Evolutionary conservation across 2,888 invertebrate genomes (phyloP), one percentile per base, ranked within the genome.

Genomic region (Drosophila parthenogenetica): DNA sequence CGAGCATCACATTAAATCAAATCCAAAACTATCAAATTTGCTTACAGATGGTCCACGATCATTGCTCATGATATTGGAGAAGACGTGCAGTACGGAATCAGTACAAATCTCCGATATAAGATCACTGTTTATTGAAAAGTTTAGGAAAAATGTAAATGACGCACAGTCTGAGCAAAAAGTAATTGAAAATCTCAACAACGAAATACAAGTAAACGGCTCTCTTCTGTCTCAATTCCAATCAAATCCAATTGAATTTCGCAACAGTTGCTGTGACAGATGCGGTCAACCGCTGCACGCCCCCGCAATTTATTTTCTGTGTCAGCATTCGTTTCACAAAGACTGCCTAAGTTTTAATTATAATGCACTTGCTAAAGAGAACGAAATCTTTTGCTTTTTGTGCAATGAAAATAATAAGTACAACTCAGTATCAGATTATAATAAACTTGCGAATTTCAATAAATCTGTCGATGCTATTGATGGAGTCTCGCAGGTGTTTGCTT

Each of bases 181-280:
- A 5, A 67, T 76, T 25, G 46, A 16, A 17, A 16, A 64, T 17
- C 69, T 80, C 2, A 75, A 69, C 8, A 32, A 45, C n/a, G 51
- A 62, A 37, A 73, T 86, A 13, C 29, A 55, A 8, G 50, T 5
- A 2, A 66, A 57, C 3, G 54, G 19, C 8, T 29, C 10, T 8
- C 22, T 67, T 2, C 45, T 76, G 10, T 53, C 63, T 0, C 59
- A 69, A n/a, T 83, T 67, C 43, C 64, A 58, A 25, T 54, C 46
- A 3, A 80, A 74, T 50, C 87, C 90, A 14, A 84, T 90, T 16
- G 90, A 90, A 43, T 90, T 87, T 57, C 86, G 90, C 0, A 86
- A 85, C 48, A 87, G 74, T 37, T 62, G 43, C 39, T 90, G 90
- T 53, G 83, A 81, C 55, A 77, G 75, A 10, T 90, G 90, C 40